phyloP scores from a whole-genome alignment of 2,113 vertebrate species.

The Etheostoma cragini region DNA sequence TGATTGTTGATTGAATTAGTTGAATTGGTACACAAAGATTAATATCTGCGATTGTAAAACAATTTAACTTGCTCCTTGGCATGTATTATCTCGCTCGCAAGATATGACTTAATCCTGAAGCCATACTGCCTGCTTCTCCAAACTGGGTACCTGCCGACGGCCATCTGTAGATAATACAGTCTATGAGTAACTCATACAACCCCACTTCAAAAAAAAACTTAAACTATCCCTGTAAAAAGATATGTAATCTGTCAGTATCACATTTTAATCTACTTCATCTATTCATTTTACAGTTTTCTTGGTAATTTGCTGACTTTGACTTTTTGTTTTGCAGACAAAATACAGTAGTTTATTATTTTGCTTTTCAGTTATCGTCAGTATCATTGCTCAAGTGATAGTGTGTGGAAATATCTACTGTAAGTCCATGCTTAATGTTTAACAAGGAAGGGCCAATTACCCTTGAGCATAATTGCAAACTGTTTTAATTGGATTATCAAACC shows the following conservation, averaged over 20 bases:
- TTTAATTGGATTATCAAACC: constrained; percentile 51
- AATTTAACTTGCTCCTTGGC: no score
- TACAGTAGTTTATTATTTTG: not conserved
- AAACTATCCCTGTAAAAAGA: not conserved
- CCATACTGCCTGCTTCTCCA: no score
- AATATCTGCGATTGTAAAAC: no score
- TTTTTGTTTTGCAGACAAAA: not conserved
- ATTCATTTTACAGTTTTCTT: not conserved
- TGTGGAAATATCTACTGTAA: constrained; percentile 5
- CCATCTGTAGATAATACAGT: no score
- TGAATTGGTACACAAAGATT: no score
- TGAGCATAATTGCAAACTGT: constrained; percentile 14
- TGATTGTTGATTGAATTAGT: no score
- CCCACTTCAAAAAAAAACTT: no score
- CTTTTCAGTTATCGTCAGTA: constrained; percentile 17
- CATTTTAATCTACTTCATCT: not conserved
- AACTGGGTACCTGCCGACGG: no score
- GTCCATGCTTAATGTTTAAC: constrained; percentile 18
- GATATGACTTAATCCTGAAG: no score
- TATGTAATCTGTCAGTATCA: not conserved
- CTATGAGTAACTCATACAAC: no score
- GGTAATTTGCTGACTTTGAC: not conserved
- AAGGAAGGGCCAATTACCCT: constrained; percentile 26
- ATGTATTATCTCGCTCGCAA: no score
- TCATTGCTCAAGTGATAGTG: not conserved